Conservation (phyloP, 2,888 invertebrate genomes). For the Pharmacophagus antenor region DNA sequence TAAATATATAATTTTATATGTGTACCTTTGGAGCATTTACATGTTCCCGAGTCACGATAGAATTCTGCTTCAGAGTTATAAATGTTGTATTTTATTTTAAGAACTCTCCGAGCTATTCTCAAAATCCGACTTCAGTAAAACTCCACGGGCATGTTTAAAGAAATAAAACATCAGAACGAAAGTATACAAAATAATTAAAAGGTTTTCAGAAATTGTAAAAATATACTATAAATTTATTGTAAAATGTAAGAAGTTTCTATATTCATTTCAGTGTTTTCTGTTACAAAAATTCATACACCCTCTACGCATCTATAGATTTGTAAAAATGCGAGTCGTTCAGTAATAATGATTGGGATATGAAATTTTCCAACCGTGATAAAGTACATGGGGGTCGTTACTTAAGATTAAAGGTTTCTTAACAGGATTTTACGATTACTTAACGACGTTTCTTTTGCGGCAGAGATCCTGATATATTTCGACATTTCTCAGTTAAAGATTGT, state of each 20-base stretch:
- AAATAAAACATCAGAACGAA: constrained; percentile 11
- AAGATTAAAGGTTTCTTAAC: constrained; percentile 22
- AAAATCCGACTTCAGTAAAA: constrained; percentile 11
- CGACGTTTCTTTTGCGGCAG: constrained; percentile 6
- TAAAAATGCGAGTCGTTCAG: not conserved
- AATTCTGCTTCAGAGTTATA: constrained; percentile 12
- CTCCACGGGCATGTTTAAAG: constrained; percentile 17
- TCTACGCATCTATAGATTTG: too few relatives aligned
- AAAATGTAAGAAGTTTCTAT: not conserved
- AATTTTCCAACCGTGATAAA: constrained; percentile 10
- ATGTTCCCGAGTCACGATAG: not conserved
- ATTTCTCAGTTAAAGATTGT: constrained; percentile 11
- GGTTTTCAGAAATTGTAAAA: not conserved
- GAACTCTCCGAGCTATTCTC: constrained; percentile 9
- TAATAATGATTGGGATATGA: constrained; percentile 11
- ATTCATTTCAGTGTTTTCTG: not conserved
- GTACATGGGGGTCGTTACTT: constrained; percentile 20
- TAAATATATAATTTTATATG: not conserved
- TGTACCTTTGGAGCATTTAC: not conserved
- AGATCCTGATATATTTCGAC: constrained; percentile 10
- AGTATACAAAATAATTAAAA: constrained; percentile 21
- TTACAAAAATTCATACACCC: too few relatives aligned
- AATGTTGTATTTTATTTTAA: constrained; percentile 10
- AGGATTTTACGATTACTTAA: constrained; percentile 16
- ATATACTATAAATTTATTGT: not conserved